Percentiles rank a stretch among this genome's conserved stretches.
phyloP scores from a whole-genome alignment of 1,140 invertebrate genomes.

The Megathymus violae region DNA sequence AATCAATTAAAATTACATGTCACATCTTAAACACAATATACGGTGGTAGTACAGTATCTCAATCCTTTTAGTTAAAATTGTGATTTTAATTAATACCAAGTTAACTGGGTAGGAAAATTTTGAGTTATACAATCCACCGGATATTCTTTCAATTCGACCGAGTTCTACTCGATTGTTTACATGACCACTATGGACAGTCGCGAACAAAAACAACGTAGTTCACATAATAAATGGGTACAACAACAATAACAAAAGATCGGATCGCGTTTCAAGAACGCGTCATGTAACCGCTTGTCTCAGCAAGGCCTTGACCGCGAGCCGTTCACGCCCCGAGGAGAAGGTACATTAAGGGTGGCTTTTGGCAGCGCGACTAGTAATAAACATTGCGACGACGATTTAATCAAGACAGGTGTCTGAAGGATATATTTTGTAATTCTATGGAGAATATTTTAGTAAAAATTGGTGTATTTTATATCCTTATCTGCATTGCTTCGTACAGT shows the following conservation, averaged over 20 bases:
- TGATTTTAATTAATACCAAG: too few relatives aligned
- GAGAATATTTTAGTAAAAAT: too few relatives aligned
- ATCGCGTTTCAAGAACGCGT: slow-evolving; percentile 60
- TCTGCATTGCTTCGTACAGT: too few relatives aligned
- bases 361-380: not conserved
- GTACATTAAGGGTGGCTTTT: not conserved
- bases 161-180: slow-evolving; percentile 11
- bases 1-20: too few relatives aligned
- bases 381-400: not conserved
- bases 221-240: slow-evolving; percentile 15
- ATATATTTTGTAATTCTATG: too few relatives aligned
- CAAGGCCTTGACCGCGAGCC: slow-evolving; percentile 69
- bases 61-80: too few relatives aligned
- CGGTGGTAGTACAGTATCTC: too few relatives aligned
- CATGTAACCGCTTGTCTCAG: slow-evolving; percentile 52
- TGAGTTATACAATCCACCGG: slow-evolving; percentile 1
- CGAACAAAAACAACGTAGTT: slow-evolving; percentile 12
- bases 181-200: slow-evolving; percentile 25
- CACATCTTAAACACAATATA: too few relatives aligned
- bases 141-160: not conserved
- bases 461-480: too few relatives aligned
- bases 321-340: slow-evolving; percentile 19
- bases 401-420: too few relatives aligned
- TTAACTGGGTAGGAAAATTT: too few relatives aligned
- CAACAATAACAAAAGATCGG: slow-evolving; percentile 42